Evolutionary conservation across 2,797 vertebrate genomes (phyloP).

Genomic region (Melanogrammus aeglefinus): DNA sequence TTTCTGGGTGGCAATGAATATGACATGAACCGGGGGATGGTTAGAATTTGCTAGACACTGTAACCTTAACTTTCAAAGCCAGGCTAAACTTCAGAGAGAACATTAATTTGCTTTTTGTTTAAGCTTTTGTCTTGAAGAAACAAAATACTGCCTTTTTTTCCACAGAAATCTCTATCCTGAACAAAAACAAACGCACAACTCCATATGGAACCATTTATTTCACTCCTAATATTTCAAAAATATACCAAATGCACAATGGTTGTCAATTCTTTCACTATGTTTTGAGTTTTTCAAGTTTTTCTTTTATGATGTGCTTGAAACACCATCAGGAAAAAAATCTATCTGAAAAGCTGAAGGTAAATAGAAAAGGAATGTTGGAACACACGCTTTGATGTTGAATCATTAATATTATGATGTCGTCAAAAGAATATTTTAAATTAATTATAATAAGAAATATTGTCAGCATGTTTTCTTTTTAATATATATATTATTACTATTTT

Average conservation of each 20-base stretch:
- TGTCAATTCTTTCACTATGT: slow-evolving; percentile 31
- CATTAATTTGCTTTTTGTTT: slow-evolving; percentile 68
- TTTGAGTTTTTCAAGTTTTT: slow-evolving; percentile 34
- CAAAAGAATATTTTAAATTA: not conserved
- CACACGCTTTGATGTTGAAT: not conserved
- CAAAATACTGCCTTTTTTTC: slow-evolving; percentile 48
- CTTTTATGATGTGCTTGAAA: slow-evolving; percentile 45
- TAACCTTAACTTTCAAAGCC: slow-evolving; percentile 62
- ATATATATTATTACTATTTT: too few relatives aligned
- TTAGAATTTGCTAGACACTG: slow-evolving; percentile 37
- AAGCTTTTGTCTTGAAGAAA: slow-evolving; percentile 45
- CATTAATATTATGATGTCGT: not conserved
- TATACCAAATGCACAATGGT: slow-evolving; percentile 46
- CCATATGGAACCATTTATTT: slow-evolving; percentile 53
- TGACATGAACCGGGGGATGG: slow-evolving; percentile 52
- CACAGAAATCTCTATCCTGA: slow-evolving; percentile 45
- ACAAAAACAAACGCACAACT: slow-evolving; percentile 22
- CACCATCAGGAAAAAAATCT: slow-evolving; percentile 20
- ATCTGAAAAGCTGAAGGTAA: slow-evolving; percentile 1
- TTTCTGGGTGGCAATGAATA: slow-evolving; percentile 62
- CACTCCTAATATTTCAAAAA: slow-evolving; percentile 61
- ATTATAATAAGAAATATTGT: not conserved
- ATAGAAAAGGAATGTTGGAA: not conserved
- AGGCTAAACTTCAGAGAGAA: slow-evolving; percentile 56
- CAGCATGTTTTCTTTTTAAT: not conserved